These are phyloP conservation scores for Harmothoe impar DNA, from an alignment of 2,888 invertebrate species.

Conservation along the genomic window DNA sequence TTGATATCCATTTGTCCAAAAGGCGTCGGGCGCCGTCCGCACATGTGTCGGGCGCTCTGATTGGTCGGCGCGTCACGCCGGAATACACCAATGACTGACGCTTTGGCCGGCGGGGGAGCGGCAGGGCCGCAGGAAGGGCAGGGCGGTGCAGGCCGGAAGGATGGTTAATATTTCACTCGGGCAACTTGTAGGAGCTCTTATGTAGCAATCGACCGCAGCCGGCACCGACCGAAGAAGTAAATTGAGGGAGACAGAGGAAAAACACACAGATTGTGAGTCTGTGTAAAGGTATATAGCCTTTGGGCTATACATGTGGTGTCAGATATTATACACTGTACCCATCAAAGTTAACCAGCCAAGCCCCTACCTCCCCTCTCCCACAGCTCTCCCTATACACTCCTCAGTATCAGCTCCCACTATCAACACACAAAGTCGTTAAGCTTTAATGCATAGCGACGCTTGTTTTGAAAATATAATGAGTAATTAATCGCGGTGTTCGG, in stretches of 20 bases:
- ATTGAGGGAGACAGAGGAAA: not conserved
- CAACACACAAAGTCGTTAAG: not conserved
- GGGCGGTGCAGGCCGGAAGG: not conserved
- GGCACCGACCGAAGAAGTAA: conserved; percentile 22
- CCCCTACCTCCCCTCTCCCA: not conserved
- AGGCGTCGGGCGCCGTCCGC: conserved; percentile 43
- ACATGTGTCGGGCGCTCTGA: conserved; percentile 31
- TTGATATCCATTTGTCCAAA: conserved; percentile 49
- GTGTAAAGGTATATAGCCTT: not conserved
- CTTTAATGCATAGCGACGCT: not conserved
- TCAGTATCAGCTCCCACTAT: not conserved
- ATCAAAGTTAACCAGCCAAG: not conserved
- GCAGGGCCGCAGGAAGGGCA: not conserved
- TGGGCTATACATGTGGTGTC: too few relatives aligned
- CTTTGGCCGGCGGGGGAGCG: not conserved
- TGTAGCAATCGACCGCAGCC: conserved; percentile 22
- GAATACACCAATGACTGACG: conserved; percentile 20
- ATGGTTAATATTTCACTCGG: conserved; percentile 38
- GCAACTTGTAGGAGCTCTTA: not conserved
- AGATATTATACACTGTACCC: not conserved
- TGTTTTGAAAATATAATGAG: conserved; percentile 45
- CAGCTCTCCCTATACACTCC: not conserved
- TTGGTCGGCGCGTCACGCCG: conserved; percentile 24
- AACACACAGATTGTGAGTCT: not conserved
- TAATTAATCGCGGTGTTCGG: conserved; percentile 21